A percentile compares a stretch with the other conserved stretches of the same genome.
These are phyloP conservation scores for Nixonia krombeini DNA, from an alignment of 1,140 invertebrate genomes.

Conservation along the genomic window DNA sequence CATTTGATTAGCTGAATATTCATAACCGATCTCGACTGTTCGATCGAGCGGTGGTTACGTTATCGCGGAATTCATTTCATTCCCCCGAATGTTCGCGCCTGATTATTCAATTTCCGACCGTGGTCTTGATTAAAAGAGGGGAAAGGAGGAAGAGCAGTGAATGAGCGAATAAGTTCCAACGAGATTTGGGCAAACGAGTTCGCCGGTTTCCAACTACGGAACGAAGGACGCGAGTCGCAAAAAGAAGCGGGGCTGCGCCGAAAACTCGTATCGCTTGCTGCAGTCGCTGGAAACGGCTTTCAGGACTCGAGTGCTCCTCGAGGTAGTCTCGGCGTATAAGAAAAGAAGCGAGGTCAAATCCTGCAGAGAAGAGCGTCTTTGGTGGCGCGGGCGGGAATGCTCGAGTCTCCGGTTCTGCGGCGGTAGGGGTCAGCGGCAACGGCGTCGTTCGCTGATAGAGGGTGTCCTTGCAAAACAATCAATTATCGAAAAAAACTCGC, in stretches of 20 bases:
- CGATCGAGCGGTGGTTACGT: too few relatives aligned
- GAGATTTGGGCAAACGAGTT: too few relatives aligned
- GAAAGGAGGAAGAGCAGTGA: too few relatives aligned
- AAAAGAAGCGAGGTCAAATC: constrained; percentile 41
- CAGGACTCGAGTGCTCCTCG: constrained; percentile 36
- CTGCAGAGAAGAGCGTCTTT: constrained; percentile 17
- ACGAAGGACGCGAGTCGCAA: too few relatives aligned
- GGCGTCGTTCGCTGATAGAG: constrained; percentile 42
- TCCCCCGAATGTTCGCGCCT: too few relatives aligned
- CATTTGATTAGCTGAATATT: too few relatives aligned
- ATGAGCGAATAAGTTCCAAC: too few relatives aligned
- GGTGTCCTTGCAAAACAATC: constrained; percentile 64
- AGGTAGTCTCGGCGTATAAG: constrained; percentile 31
- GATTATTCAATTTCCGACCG: too few relatives aligned
- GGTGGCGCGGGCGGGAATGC: constrained; percentile 24
- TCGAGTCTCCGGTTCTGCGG: constrained; percentile 37
- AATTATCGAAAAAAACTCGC: constrained; percentile 66
- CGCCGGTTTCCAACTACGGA: too few relatives aligned
- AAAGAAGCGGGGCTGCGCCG: constrained; percentile 32
- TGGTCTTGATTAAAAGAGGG: too few relatives aligned
- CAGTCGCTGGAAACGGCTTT: constrained; percentile 36
- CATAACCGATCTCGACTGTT: too few relatives aligned
- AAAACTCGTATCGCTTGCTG: constrained; percentile 24
- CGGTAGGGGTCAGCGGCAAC: constrained; percentile 35
- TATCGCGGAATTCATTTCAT: too few relatives aligned